Base-by-base conservation (phyloP, 2,797 vertebrate genomes). In the Sebastes taczanowskii region DNA sequence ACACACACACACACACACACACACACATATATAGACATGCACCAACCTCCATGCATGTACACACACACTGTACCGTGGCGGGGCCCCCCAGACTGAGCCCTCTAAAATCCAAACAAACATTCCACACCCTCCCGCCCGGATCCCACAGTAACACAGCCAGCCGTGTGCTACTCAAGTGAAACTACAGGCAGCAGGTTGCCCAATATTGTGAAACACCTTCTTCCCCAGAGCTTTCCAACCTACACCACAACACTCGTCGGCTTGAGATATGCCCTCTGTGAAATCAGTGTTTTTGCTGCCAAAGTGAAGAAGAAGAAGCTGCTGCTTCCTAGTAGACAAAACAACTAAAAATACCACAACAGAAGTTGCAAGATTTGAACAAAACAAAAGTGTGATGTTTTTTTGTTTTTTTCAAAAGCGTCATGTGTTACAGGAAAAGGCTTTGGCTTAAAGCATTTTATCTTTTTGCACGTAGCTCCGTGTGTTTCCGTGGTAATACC, bases 101-200 rank as follows among this genome's bases (percentile, higher is more conserved):
- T 74, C 27, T 71, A 4, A 80, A 88, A 88, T 71, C 70, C 78
- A 91, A 91, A 87, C 89, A 92, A 93, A 86, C 90, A 86, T 82
- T 82, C 80, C 64, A n/a, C 64, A 23, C 71, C 86, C 84, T 13
- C 73, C 76, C 60, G 71, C 77, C 83, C 13, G 4, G 38, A 77
- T 86, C 64, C 78, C 84, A 55, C 79, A 81, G 77, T 67, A 84
- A 90, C 79, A 83, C 84, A 77, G 55, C 34, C 85, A 65, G 78
- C 78, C 49, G 52, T 80, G 13, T 78, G 80, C 92, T 92, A 89
- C 88, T 89, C 86, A 89, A 93, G 87, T 83, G 20, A 16, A 80
- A 75, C 80, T 86, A 32, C 78, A 86, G 63, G 78, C 85, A 72
- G 87, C 69, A 88, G 81, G 77, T 82, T 88, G 74, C 60, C 64